Base-by-base conservation (phyloP, 2,888 invertebrate genomes). In the Ennomos fuscantarius region DNA sequence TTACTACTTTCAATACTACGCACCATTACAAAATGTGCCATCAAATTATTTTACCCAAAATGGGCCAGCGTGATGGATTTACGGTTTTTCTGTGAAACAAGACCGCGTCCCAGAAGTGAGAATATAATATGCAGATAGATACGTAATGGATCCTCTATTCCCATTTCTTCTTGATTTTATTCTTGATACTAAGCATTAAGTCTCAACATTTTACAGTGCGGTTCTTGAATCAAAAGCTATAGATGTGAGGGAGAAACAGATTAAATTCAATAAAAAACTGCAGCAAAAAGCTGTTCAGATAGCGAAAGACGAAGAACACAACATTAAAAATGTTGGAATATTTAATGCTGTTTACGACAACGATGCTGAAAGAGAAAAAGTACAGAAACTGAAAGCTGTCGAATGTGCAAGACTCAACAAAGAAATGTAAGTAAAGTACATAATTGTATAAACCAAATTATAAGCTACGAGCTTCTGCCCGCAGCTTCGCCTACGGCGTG, bases 191-290 rank as follows among this genome's bases (percentile, higher is more conserved):
- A n/a, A n/a, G n/a, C n/a, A n/a, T n/a, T n/a, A n/a, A n/a, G n/a
- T n/a, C 24, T 3, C 6, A 24, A 24, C 2, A 31, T 35, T 37
- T 39, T 10, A 40, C 31, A 87, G 87, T 60, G 84, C 86, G 8
- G 65, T 86, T 9, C 51, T 65, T 1, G 78, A 80, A 72, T 86
- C 86, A 1, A 86, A 80, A 68, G 60, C 67, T 13, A 53, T 79
- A 32, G 85, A 86, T 73, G 83, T 82, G 66, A 73, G 82, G 65
- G 76, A 85, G 5, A 62, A 62, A 0, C 86, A 87, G 75, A 70
- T 86, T 9, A 42, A 77, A 55, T 83, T 85, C 51, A 56, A 70
- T 24, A 78, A 76, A 39, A 50, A 80, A 68, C 36, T 81, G 35
- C 67, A 73, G 54, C 35, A 68, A n/a, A 62, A 74, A 65, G 56